Evolutionary conservation across 92 coral and sea anemone species (phyloP), one percentile per base, ranked within the genome.

Genomic region (Epizoanthus ramosus): DNA sequence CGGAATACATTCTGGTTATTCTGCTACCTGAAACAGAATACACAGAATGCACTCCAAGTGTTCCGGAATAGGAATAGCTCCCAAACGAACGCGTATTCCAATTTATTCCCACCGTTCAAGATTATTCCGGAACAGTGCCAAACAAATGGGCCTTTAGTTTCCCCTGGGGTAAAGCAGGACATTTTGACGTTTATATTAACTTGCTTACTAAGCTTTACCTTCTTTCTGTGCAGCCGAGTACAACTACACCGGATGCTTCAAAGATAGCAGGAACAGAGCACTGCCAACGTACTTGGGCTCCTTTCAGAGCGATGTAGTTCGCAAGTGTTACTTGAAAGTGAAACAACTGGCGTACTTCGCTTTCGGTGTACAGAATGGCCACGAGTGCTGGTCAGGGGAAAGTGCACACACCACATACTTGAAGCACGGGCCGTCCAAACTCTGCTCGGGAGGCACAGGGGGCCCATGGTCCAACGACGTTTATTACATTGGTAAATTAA

Each of bases 401-500:
- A 35, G 37, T 24, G 59, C 58, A 39, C 82, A 77, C 57, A 15
- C 45, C 70, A 77, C 58, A 13, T 77, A 77, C 41, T 41, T 21
- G 15, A 77, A 77, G 56, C 82, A 77, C 50, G 82, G 82, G 52
- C 52, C 63, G 52, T 57, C 71, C 6, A 22, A 21, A 12, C 7
- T 60, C 12, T 77, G 82, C 35, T 3, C 71, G 0, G 56, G 17
- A 21, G 82, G 82, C 21, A 77, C 58, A 50, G 82, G 82, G 0
- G 71, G 82, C 41, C 82, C 82, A 5, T 77, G 82, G 82, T 54
- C 82, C 13, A 77, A 77, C 39, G 82, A 77, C 61, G 71, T 77
- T 2, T 77, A 77, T 23, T 61, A 77, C 21, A 59, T 77, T 41
- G 82, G 82, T 77, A 77, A 60, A 57, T 77, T 17, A 64, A 0